These are phyloP conservation scores for Leptothorax acervorum DNA, from an alignment of 2,888 invertebrate species.

Conservation along the genomic window DNA sequence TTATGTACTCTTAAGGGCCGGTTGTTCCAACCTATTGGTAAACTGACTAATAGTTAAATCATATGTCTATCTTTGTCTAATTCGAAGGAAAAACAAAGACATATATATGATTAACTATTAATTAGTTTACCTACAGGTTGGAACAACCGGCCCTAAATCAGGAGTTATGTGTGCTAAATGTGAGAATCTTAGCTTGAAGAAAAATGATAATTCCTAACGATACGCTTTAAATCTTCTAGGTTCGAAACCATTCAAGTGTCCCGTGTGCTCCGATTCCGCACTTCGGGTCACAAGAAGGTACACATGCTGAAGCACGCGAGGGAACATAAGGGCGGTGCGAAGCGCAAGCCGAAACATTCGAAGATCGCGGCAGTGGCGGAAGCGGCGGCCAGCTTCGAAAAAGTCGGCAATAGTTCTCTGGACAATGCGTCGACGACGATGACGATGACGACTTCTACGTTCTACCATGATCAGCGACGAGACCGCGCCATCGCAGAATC, in stretches of 20 bases:
- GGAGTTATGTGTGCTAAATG: not conserved
- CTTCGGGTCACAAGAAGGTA: slow-evolving; percentile 89
- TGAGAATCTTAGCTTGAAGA: not conserved
- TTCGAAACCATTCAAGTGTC: slow-evolving; percentile 88
- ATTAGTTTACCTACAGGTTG: too few species aligned
- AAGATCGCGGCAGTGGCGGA: slow-evolving; percentile 76
- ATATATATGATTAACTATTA: too few species aligned
- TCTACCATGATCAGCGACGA: not conserved
- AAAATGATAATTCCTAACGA: not conserved
- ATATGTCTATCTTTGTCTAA: too few species aligned
- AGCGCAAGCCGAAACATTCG: slow-evolving; percentile 70
- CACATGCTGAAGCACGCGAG: slow-evolving; percentile 87
- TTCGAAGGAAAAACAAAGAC: too few species aligned
- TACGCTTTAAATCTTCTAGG: slow-evolving; percentile 80
- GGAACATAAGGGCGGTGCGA: slow-evolving; percentile 74
- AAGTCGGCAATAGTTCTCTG: slow-evolving; percentile 28
- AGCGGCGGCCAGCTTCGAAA: slow-evolving; percentile 68
- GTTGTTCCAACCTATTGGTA: too few species aligned
- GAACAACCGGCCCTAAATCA: not conserved
- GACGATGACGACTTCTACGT: not conserved
- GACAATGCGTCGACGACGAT: not conserved
- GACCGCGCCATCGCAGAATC: slow-evolving; percentile 14
- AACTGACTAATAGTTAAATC: too few species aligned
- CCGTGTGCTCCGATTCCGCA: slow-evolving; percentile 89
- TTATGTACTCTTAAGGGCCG: too few species aligned